Evolutionary conservation across 2,888 invertebrate species (phyloP).

Genomic region (Subacronicta megacephala): DNA sequence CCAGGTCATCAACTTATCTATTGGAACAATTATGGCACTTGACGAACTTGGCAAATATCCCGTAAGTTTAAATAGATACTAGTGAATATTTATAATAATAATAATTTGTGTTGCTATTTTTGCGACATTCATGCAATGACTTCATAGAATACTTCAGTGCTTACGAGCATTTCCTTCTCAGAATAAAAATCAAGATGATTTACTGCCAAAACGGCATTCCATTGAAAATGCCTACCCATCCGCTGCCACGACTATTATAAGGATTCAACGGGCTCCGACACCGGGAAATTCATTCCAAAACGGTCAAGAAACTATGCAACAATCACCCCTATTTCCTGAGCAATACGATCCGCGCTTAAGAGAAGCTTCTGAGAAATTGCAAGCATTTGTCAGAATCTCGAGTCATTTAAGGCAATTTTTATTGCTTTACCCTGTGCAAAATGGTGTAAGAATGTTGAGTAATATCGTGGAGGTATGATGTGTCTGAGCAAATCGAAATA

Average conservation of each 20-base stretch:
- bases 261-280: conserved; percentile 7
- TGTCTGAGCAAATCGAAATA: conserved; percentile 27
- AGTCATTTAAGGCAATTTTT: conserved; percentile 49
- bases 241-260: conserved; percentile 13
- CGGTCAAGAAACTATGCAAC: conserved; percentile 10
- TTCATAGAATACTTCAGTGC: no score
- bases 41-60: no score
- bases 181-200: no score
- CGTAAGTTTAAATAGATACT: no score
- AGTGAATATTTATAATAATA: no score
- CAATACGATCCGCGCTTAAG: conserved; percentile 20
- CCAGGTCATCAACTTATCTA: no score
- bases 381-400: conserved; percentile 41
- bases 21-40: no score
- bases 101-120: no score
- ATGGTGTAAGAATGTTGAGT: conserved; percentile 14
- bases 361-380: conserved; percentile 33
- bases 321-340: conserved; percentile 6
- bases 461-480: conserved; percentile 21
- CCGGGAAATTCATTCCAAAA: conserved; percentile 14
- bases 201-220: no score
- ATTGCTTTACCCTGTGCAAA: conserved; percentile 20
- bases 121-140: no score
- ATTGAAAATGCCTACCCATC: conserved; percentile 8
- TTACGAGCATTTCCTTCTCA: no score